A percentile compares a stretch with the other conserved stretches of the same genome.
These are phyloP conservation scores for Porites rus DNA, from an alignment of 92 coral and sea anemone genomes.

Conservation along the genomic window DNA sequence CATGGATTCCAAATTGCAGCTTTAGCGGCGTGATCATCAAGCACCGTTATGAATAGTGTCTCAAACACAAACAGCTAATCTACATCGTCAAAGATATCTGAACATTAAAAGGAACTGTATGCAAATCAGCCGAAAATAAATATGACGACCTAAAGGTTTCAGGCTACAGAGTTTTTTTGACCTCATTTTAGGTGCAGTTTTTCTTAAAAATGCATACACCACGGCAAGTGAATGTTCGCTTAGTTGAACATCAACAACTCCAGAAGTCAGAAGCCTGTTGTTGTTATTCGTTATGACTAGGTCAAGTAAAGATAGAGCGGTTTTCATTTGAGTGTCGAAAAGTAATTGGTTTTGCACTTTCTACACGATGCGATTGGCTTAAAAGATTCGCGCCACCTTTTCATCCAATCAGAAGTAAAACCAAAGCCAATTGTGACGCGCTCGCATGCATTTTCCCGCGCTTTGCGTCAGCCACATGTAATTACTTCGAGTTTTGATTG, in stretches of 20 bases:
- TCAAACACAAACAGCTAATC: constrained; percentile 64
- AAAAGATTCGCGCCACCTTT: no score
- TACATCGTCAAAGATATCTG: constrained; percentile 69
- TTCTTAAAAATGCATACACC: constrained; percentile 37
- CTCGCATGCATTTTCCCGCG: no score
- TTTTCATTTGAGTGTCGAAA: no score
- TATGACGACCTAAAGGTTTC: constrained; percentile 19
- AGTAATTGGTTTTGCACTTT: no score
- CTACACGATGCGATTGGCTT: no score
- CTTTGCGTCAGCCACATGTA: no score
- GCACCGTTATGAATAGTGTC: constrained; percentile 45
- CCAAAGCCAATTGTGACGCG: no score
- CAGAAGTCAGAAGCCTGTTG: constrained; percentile 37
- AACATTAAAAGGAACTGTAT: constrained; percentile 50
- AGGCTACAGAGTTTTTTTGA: constrained; percentile 45
- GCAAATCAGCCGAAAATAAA: constrained; percentile 35
- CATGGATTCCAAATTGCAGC: constrained; percentile 23
- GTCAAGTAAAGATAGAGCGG: constrained; percentile 41
- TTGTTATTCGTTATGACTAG: constrained; percentile 51
- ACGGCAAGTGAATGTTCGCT: constrained; percentile 52
- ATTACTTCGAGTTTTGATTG: no score
- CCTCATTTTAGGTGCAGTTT: constrained; percentile 34
- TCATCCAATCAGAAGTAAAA: no score
- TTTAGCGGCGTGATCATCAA: constrained; percentile 48
- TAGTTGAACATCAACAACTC: constrained; percentile 47